These are phyloP conservation scores for Borostomias antarcticus DNA, from an alignment of 2,797 vertebrate species.

Conservation along the genomic window DNA sequence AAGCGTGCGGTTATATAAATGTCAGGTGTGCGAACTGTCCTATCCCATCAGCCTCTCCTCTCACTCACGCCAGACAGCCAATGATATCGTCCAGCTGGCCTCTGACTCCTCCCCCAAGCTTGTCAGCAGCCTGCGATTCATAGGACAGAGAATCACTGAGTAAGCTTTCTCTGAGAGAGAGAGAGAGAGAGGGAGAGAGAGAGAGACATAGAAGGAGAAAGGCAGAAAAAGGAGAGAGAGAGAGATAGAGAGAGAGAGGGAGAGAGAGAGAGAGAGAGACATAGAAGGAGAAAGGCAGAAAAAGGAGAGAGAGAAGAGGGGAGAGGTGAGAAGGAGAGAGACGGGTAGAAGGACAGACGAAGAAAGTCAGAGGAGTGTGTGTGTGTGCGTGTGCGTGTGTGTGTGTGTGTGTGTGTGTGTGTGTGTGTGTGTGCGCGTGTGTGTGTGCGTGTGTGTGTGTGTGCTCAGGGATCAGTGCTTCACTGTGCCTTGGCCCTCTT, in stretches of 20 bases:
- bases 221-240: background rate
- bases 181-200: background rate
- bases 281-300: background rate
- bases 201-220: conserved; percentile 2
- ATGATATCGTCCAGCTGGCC: conserved; percentile 37
- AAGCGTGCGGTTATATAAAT: no score
- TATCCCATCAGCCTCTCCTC: no score
- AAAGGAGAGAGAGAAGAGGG: no score
- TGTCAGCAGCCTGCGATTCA: conserved; percentile 34
- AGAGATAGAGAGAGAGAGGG: background rate
- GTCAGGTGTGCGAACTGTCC: no score
- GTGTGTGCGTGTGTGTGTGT: conserved; percentile 2
- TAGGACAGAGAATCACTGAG: conserved; percentile 34
- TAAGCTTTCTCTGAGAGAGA: conserved; percentile 28
- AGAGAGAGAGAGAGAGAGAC: conserved; percentile 5
- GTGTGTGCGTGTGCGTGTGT: conserved; percentile 3
- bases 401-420: conserved; percentile 5
- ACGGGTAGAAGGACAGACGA: background rate
- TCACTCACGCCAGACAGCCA: conserved; percentile 29
- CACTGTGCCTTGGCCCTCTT: conserved; percentile 40
- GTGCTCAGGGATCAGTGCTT: conserved; percentile 40
- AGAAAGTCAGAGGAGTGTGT: no score
- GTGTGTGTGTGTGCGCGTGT: conserved; percentile 9
- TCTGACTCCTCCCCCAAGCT: conserved; percentile 41
- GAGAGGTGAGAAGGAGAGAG: conserved; percentile 5